Conservation (phyloP, 2,797 vertebrate species). For the Sardinella longiceps region DNA sequence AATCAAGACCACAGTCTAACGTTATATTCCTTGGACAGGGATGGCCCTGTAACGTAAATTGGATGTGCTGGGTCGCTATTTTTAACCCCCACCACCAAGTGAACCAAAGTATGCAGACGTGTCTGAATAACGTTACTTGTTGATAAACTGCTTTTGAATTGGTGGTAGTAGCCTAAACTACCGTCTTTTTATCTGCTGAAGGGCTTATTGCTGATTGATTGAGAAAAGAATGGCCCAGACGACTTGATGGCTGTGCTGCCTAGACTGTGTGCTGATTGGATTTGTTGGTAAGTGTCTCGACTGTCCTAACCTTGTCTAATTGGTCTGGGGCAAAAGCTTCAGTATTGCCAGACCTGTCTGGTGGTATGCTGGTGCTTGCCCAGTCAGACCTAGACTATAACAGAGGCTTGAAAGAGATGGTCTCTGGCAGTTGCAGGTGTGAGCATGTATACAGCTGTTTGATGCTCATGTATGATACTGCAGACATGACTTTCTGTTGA, state of each 20-base stretch:
- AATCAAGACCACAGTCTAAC: no score
- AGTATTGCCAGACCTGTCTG: slow-evolving; percentile 34
- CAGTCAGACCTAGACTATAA: slow-evolving; percentile 52
- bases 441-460: slow-evolving; percentile 54
- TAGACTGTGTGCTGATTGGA: no score
- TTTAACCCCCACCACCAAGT: no score
- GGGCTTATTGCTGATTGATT: not conserved
- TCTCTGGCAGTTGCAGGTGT: slow-evolving; percentile 61
- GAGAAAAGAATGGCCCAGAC: not conserved
- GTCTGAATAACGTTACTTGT: no score
- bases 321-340: slow-evolving; percentile 50
- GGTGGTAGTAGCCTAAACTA: no score
- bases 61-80: no score
- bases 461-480: slow-evolving; percentile 61
- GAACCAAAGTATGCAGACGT: no score
- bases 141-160: no score
- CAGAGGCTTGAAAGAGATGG: slow-evolving; percentile 4
- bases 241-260: no score
- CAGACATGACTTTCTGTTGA: slow-evolving; percentile 36
- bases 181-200: not conserved
- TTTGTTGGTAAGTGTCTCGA: not conserved
- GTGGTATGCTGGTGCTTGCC: slow-evolving; percentile 47
- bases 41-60: no score
- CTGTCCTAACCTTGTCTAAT: not conserved
- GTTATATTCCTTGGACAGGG: no score